Evolutionary conservation across 2,888 invertebrate genomes (phyloP).

Genomic region (Tetheella fluctuosa): DNA sequence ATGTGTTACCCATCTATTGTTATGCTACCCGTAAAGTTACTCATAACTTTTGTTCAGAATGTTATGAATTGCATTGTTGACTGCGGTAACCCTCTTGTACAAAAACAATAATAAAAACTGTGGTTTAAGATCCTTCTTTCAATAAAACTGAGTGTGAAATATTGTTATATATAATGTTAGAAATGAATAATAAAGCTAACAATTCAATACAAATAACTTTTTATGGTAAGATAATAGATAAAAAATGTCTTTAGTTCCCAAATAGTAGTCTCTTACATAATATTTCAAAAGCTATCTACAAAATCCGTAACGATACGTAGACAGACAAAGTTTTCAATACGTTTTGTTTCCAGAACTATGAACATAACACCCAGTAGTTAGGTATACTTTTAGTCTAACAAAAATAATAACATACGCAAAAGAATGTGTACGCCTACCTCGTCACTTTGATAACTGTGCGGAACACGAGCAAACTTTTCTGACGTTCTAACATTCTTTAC

Average conservation of each 20-base stretch:
- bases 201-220: neutral
- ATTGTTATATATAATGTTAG: neutral
- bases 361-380: neutral
- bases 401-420: constrained; percentile 3
- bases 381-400: neutral
- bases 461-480: constrained; percentile 41
- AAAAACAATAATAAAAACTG: neutral
- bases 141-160: neutral
- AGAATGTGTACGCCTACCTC: neutral
- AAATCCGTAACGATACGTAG: neutral
- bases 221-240: neutral
- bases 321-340: constrained; percentile 1
- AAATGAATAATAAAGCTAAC: too few species aligned
- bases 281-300: neutral
- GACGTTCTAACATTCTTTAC: constrained; percentile 44
- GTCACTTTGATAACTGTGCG: constrained; percentile 21
- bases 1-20: constrained; percentile 29
- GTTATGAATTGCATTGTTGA: neutral
- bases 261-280: neutral
- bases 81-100: neutral
- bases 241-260: neutral
- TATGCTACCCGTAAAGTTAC: constrained; percentile 32
- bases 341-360: constrained; percentile 1
- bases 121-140: neutral
- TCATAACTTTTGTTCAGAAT: constrained; percentile 9